A percentile compares a stretch with the other conserved stretches of the same genome.
Evolutionary conservation across 2,797 vertebrate species (phyloP).

Genomic region (Pelobates cultripes): DNA sequence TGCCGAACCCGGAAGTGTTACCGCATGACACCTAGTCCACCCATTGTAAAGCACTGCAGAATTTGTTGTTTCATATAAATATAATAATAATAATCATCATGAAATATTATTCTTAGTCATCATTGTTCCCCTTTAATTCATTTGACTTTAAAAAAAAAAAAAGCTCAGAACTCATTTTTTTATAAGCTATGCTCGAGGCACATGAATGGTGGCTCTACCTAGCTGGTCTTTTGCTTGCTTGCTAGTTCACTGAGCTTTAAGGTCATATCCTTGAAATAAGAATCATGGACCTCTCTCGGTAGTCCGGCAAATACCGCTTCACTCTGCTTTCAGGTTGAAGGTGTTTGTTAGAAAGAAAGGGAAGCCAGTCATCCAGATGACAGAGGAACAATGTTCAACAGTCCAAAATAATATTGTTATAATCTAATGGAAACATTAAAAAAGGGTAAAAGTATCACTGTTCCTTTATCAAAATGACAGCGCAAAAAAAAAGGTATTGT

Average conservation of each 20-base stretch:
- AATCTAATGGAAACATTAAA: constrained; percentile 56
- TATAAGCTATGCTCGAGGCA: no score
- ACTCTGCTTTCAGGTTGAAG: constrained; percentile 61
- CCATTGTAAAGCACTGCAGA: no score
- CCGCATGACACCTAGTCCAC: no score
- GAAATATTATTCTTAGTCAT: no score
- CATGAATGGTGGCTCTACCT: background rate
- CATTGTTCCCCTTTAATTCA: no score
- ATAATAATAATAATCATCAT: no score
- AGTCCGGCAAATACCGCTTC: constrained; percentile 50
- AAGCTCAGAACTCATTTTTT: no score
- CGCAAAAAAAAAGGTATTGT: constrained; percentile 6
- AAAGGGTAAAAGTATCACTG: constrained; percentile 51
- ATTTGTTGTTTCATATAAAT: no score
- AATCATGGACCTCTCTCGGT: constrained; percentile 54
- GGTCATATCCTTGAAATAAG: constrained; percentile 60
- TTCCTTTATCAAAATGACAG: constrained; percentile 40
- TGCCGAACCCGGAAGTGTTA: no score
- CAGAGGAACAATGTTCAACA: constrained; percentile 56
- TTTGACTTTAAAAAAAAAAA: no score
- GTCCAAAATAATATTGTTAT: constrained; percentile 59
- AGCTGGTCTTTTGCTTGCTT: constrained; percentile 37
- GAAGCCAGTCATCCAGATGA: constrained; percentile 59
- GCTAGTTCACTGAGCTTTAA: constrained; percentile 46
- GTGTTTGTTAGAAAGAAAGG: constrained; percentile 61